Conservation (phyloP, 2,113 vertebrate species). For the Oostethus manadensis region DNA sequence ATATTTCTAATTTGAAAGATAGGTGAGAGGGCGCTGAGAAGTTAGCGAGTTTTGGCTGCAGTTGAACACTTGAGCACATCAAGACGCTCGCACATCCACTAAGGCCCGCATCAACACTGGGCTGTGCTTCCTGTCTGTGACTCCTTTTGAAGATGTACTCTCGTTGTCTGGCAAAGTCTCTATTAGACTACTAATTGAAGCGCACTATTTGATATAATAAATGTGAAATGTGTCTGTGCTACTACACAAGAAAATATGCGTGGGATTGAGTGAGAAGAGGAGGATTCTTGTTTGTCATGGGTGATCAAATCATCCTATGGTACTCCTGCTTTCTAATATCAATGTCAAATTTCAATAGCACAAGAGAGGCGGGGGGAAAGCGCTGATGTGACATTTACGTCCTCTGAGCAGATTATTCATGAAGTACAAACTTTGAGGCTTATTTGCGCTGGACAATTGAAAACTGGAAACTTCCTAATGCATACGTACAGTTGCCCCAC, state of each 20-base stretch:
- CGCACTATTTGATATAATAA: constrained; percentile 45
- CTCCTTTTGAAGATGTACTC: constrained; percentile 18
- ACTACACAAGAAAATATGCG: not conserved
- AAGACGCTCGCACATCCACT: constrained; percentile 10
- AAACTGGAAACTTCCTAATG: constrained; percentile 54
- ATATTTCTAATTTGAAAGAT: constrained; percentile 38
- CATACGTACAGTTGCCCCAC: constrained; percentile 50
- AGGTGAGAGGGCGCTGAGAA: constrained; percentile 1
- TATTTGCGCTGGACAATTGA: constrained; percentile 51
- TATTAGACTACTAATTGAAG: constrained; percentile 32
- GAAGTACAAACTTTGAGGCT: constrained; percentile 31
- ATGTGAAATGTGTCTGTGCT: constrained; percentile 7
- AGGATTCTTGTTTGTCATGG: constrained; percentile 21
- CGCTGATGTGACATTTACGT: constrained; percentile 9
- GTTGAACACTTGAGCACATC: constrained; percentile 14
- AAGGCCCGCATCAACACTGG: constrained; percentile 6
- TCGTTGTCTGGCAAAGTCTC: constrained; percentile 32
- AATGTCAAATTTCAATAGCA: constrained; percentile 46
- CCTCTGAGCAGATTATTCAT: constrained; percentile 30
- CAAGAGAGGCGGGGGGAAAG: constrained; percentile 9
- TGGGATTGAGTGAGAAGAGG: not conserved
- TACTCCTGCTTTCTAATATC: constrained; percentile 33
- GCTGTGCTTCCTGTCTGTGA: constrained; percentile 9
- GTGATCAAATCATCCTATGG: constrained; percentile 40
- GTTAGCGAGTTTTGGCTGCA: not conserved